Evolutionary conservation across 2,888 invertebrate genomes (phyloP), one percentile per base, ranked within the genome.

Genomic region (Platycnemis pennipes): DNA sequence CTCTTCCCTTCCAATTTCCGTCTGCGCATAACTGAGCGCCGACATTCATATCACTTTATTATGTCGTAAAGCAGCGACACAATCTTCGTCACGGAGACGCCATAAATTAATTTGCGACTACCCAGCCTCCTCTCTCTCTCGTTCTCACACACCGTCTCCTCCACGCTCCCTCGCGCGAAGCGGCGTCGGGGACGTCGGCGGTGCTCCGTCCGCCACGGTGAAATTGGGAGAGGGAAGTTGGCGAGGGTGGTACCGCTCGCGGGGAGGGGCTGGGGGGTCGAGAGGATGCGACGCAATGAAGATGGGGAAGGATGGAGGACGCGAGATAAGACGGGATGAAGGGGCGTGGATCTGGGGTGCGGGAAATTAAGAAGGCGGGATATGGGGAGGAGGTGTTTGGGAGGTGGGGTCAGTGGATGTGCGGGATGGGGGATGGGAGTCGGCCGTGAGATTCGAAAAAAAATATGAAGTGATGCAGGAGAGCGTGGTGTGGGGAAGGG

Each of bases 11-110:
- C 91, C 91, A 91, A 91, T 91, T 91, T 91, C 91, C 91, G 91
- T 63, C 91, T 69, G 91, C 91, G 91, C 91, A 91, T 91, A 91
- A 91, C 91, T 69, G 91, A 91, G 91, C 91, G 91, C 63, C 91
- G 91, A 91, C 91, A 91, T 91, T 91, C 91, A 91, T 91, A 91
- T 91, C 91, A 91, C 91, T 91, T 91, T 91, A 91, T 91, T 91
- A 91, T 91, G 91, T 91, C 91, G 91, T 91, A 91, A 91, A 91
- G 91, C 91, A 91, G 91, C 63, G 91, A 91, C 91, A 91, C 91
- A 91, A 91, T 91, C 91, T 91, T 91, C 91, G 91, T 91, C 91
- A 91, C 91, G 91, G 91, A 91, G 91, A 44, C 91, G 91, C 91
- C 63, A 91, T 91, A 91, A 91, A 91, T 91, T 91, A 91, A 91